Evolutionary conservation across 2,113 vertebrate genomes (phyloP), one percentile per base, ranked within the genome.

Genomic region (Chloropsis hardwickii): DNA sequence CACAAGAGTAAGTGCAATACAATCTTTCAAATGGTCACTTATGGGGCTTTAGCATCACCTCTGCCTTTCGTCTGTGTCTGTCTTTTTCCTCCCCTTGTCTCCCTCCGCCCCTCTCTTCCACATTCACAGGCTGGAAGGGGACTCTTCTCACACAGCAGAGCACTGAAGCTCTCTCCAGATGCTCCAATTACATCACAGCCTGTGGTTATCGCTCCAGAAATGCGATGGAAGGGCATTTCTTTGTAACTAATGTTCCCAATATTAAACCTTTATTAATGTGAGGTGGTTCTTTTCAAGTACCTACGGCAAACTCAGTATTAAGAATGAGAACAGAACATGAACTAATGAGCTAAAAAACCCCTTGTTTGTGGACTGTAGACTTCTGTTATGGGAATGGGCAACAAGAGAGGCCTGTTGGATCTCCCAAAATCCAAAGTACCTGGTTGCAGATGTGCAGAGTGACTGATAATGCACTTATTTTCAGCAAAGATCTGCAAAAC

Each of bases 51-150:
- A 82, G 28, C 48, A 85, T 67, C 94, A 87, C 67, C 57, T 87
- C 61, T 48, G 47, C 48, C 53, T 78, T 81, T 81, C 17, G 13
- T 87, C 84, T 83, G 48, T 5, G 2, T 86, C 74, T 86, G 58
- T 69, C 66, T 72, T 51, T 88, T 69, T 42, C 39, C 44, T 54
- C 29, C 15, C 24, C 15, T 33, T 31, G 14, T 51, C 48, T 84
- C 21, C 35, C 13, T 12, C 19, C 0, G 0, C 6, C 5, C 8
- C 10, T 35, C 11, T 61, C 73, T 78, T 61, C 35, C 17, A 39
- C 21, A 20, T 70, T 51, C 2, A 1, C 47, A 74, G 51, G 21
- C 20, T 37, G 39, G 14, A 81, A 67, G 6, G 17, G 9, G 39
- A 42, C 10, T 51, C 51, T 56, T 44, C 21, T 86, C 24, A 33